A percentile compares a stretch with the other conserved stretches of the same genome.
These are phyloP conservation scores for Corythornis leucogaster DNA, from an alignment of 2,797 vertebrate species.

Conservation along the genomic window DNA sequence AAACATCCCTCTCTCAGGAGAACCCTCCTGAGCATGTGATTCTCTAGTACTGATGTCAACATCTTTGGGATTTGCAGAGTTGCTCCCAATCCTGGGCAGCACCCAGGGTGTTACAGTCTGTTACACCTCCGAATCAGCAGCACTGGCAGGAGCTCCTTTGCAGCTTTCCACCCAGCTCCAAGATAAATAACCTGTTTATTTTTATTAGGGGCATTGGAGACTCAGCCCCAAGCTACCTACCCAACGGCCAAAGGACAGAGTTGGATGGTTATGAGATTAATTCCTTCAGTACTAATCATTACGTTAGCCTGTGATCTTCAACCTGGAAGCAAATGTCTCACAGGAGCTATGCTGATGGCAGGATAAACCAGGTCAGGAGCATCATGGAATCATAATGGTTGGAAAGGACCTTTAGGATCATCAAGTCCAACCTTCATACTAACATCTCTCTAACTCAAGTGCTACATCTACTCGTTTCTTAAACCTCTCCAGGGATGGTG, in stretches of 20 bases:
- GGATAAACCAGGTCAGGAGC: background rate
- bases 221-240: background rate
- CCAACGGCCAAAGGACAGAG: background rate
- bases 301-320: background rate
- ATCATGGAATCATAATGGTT: background rate
- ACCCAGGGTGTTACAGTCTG: background rate
- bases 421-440: too few species aligned
- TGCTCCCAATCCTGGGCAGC: background rate
- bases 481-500: too few species aligned
- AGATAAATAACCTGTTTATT: background rate
- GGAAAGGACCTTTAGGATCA: too few species aligned
- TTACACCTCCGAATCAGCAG: background rate
- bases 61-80: background rate
- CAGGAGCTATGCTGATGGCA: background rate
- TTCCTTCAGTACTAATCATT: background rate
- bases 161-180: background rate
- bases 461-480: too few species aligned
- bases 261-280: background rate
- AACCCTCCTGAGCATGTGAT: background rate
- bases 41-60: accelerated
- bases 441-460: too few species aligned
- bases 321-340: background rate
- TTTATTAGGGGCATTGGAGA: background rate
- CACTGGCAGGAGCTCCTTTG: background rate
- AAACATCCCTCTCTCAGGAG: background rate